phyloP scores from a whole-genome alignment of 2,113 vertebrate genomes.

The Embiotoca jacksoni region DNA sequence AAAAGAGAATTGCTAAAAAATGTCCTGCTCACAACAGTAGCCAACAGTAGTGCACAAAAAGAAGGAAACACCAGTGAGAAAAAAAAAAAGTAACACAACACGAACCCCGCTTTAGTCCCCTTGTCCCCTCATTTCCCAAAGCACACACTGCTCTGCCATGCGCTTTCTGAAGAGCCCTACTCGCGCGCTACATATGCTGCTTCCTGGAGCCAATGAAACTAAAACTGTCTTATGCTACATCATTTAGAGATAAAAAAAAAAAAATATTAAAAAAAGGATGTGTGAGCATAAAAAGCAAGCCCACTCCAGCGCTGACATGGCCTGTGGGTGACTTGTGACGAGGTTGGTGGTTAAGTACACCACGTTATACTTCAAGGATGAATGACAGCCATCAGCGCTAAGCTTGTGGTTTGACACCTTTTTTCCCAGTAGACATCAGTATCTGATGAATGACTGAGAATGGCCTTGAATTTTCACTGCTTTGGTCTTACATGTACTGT shows the following conservation, averaged over 20 bases:
- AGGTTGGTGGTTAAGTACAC: constrained; percentile 64
- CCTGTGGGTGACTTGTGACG: constrained; percentile 57
- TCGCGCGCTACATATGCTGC: constrained; percentile 68
- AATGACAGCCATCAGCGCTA: constrained; percentile 75
- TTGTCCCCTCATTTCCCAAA: constrained; percentile 54
- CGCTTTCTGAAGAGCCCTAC: constrained; percentile 57
- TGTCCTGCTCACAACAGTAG: constrained; percentile 63
- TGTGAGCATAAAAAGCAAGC: constrained; percentile 56
- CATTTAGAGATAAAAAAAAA: constrained; percentile 47
- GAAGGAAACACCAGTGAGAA: constrained; percentile 25
- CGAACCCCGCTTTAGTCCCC: constrained; percentile 41
- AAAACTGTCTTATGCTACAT: constrained; percentile 61
- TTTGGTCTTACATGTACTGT: constrained; percentile 77
- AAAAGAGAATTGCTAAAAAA: constrained; percentile 34
- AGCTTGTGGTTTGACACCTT: constrained; percentile 78
- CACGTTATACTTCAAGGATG: constrained; percentile 70
- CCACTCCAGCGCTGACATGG: constrained; percentile 36
- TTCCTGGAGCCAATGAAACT: constrained; percentile 70
- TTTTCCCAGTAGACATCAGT: constrained; percentile 78
- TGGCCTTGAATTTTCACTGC: constrained; percentile 80
- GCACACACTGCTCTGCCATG: constrained; percentile 60
- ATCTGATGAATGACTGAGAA: constrained; percentile 82
- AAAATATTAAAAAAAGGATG: constrained; percentile 37
- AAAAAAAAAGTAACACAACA: constrained; percentile 41
- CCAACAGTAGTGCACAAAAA: constrained; percentile 64